These are phyloP conservation scores for Linhomoeus sp. DNA, from an alignment of 2,888 invertebrate genomes.

Conservation along the genomic window DNA sequence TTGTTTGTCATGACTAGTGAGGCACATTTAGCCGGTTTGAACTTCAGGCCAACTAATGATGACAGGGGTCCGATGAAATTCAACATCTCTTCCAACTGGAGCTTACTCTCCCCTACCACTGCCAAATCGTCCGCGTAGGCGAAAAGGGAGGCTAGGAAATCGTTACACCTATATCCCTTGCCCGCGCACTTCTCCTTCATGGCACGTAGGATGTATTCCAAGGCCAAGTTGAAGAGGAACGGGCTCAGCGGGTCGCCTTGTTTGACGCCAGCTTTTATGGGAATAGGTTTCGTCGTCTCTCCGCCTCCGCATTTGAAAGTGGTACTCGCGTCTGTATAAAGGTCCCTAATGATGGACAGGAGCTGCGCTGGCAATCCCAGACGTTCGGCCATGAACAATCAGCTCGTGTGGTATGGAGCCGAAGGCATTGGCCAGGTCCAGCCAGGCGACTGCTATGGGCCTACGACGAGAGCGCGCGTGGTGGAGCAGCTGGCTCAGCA, in stretches of 20 bases:
- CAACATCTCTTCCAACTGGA: neutral
- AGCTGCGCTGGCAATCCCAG: neutral
- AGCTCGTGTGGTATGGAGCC: neutral
- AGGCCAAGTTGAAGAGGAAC: neutral
- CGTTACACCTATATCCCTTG: neutral
- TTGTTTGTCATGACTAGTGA: neutral
- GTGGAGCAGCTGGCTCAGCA: slow-evolving; percentile 6
- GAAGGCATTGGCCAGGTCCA: slow-evolving; percentile 18
- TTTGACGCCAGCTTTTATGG: neutral
- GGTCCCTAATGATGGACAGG: neutral
- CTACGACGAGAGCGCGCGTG: slow-evolving; percentile 2
- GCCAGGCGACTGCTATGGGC: slow-evolving; percentile 20
- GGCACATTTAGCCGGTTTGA: neutral
- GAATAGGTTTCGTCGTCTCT: neutral
- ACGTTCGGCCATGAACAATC: neutral
- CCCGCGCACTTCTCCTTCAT: neutral
- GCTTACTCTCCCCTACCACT: slow-evolving; percentile 2
- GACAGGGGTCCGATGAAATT: neutral
- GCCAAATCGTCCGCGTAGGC: slow-evolving; percentile 14
- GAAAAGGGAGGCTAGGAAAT: neutral
- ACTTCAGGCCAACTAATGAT: neutral
- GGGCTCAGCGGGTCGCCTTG: neutral
- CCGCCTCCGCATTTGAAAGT: neutral
- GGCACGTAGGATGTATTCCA: neutral
- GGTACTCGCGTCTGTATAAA: neutral